Base-by-base conservation (phyloP, 92 coral and sea anemone species). In the Pocillopora meandrina region DNA sequence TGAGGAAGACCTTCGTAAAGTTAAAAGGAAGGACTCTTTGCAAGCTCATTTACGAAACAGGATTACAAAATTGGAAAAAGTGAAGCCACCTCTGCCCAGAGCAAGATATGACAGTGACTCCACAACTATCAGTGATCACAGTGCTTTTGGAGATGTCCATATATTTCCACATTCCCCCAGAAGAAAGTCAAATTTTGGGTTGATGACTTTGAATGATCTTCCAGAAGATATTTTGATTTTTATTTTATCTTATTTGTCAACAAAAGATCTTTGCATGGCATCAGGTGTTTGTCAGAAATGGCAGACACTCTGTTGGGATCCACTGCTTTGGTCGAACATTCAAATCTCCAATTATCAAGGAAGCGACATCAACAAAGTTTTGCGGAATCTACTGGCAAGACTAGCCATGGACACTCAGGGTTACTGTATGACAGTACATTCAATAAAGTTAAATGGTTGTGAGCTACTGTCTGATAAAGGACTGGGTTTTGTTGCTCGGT, bases 301-400 rank as follows among this genome's bases (percentile, higher is more conserved):
- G 99, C 97, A 92, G 79, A 69, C 78, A 68, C 91, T 96, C 33
- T 95, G 98, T 61, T 96, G 99, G 99, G 99, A 96, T 71, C 99
- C 99, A 15, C 84, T 90, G 47, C 91, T 96, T 16, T 96, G 99
- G 99, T 86, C 88, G 21, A 75, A 80, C 60, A 89, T 96, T 76
- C 87, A 84, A 61, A 89, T 96, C 65, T 59, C 90, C 0, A 94
- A 92, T 85, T 93, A 96, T 70, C 90, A 92, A 86, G 98, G 91
- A 83, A 96, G 98, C 76, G 90, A 91, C 79, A 93, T 96, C 78
- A 93, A 96, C 80, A 92, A 93, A 87, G 92, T 96, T 63, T 72
- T 96, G 66, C 82, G 93, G 72, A 92, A 92, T 62, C 72, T 94
- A 65, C 86, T 96, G 81, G 71, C 95, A 56, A 96, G 90, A 78